These are phyloP conservation scores for Ornithoptera alexandrae DNA, from an alignment of 2,888 invertebrate species.

Conservation along the genomic window DNA sequence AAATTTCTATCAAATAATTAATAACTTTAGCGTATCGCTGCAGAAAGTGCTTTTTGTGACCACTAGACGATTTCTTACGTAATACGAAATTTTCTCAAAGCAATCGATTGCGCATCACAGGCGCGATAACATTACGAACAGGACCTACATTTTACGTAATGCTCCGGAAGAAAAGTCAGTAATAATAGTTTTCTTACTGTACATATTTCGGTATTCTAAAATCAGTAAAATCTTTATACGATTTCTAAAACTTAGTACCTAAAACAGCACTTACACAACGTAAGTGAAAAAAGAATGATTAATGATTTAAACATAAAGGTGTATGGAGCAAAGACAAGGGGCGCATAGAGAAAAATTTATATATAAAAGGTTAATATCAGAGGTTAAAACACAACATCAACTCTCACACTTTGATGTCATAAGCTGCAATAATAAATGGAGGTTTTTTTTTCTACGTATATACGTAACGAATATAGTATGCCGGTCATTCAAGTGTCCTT, in stretches of 20 bases:
- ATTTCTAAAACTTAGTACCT: background rate
- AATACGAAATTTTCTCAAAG: no score
- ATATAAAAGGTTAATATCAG: background rate
- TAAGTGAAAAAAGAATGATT: background rate
- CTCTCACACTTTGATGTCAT: no score
- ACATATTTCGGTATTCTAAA: background rate
- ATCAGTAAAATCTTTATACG: background rate
- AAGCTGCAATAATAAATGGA: background rate
- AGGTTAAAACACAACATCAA: background rate
- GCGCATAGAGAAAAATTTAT: background rate
- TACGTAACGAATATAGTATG: no score
- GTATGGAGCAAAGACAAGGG: background rate
- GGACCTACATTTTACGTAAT: no score
- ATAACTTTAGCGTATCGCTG: no score
- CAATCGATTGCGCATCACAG: no score
- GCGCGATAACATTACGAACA: no score
- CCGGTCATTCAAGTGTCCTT: no score
- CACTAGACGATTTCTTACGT: no score
- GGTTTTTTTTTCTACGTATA: no score
- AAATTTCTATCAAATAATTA: no score
- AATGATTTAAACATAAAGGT: background rate
- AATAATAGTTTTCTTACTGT: background rate
- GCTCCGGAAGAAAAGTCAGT: background rate
- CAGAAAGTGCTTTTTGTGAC: no score
- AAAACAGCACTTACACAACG: background rate